A percentile compares a stretch with the other conserved stretches of the same genome.
Conservation (phyloP, 2,888 invertebrate genomes). For the Pherbina coryleti region DNA sequence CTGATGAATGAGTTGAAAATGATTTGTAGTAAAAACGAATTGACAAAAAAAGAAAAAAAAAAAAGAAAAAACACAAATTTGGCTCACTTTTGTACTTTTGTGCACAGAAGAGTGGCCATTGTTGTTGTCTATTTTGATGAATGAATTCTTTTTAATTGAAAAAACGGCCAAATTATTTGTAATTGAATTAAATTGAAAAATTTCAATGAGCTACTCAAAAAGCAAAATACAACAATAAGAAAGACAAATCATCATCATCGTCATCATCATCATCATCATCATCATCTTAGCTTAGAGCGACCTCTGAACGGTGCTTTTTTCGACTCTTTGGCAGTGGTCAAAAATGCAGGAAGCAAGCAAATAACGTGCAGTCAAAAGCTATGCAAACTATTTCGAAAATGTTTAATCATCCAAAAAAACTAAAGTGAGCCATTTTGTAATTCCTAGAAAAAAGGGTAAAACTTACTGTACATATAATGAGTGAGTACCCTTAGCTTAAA, state of each 20-base stretch:
- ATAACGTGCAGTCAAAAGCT: not conserved
- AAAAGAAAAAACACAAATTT: not conserved
- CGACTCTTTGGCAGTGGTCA: not conserved
- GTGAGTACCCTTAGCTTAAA: too few relatives aligned
- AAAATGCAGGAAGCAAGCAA: not conserved
- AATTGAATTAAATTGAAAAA: constrained; percentile 34
- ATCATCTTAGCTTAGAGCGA: not conserved
- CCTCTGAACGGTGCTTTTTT: not conserved
- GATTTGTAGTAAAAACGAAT: not conserved
- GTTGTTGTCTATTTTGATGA: constrained; percentile 15
- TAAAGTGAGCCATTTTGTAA: too few relatives aligned
- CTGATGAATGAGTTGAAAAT: constrained; percentile 17
- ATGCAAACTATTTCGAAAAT: constrained; percentile 1
- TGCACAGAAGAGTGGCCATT: not conserved
- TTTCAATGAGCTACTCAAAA: constrained; percentile 1
- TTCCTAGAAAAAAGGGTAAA: too few relatives aligned
- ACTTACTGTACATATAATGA: too few relatives aligned
- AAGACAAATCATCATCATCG: not conserved
- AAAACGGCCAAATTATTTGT: constrained; percentile 9
- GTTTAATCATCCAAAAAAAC: not conserved
- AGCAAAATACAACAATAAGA: not conserved
- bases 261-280: not conserved
- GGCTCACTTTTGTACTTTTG: constrained; percentile 26
- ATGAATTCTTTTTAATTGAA: constrained; percentile 17
- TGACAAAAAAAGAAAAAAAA: not conserved